Conservation (phyloP, 92 coral and sea anemone species). For the Porites cylindrica region DNA sequence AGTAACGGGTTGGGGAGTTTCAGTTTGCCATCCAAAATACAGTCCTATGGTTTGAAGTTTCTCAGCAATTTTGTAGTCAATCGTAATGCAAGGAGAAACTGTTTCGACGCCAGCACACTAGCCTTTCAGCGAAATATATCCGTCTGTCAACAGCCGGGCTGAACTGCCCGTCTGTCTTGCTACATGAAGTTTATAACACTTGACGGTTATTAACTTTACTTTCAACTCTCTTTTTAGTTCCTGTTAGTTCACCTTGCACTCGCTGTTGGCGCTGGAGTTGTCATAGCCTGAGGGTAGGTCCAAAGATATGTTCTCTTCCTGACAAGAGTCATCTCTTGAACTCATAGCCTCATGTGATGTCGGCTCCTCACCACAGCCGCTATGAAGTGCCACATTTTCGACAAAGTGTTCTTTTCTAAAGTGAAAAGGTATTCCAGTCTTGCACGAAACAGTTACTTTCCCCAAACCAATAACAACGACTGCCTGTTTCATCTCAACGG, state of each 20-base stretch:
- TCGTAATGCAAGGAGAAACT: too few species aligned
- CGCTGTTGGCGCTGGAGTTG: not conserved
- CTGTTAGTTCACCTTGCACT: conserved; percentile 21
- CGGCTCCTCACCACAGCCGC: not conserved
- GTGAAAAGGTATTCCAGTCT: conserved; percentile 20
- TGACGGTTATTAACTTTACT: not conserved
- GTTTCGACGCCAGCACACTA: too few species aligned
- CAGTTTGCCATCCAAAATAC: too few species aligned
- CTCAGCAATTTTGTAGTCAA: too few species aligned
- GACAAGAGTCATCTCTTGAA: not conserved
- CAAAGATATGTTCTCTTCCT: conserved; percentile 1
- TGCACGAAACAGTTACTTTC: conserved; percentile 12
- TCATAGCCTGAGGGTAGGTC: conserved; percentile 11
- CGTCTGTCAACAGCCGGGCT: too few species aligned
- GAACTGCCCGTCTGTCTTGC: not conserved
- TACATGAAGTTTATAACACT: not conserved
- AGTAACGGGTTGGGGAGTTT: too few species aligned
- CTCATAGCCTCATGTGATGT: not conserved
- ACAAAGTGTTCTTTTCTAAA: conserved; percentile 16
- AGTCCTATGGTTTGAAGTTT: too few species aligned
- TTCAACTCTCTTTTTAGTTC: too few species aligned
- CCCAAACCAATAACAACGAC: conserved; percentile 19
- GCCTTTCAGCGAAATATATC: too few species aligned
- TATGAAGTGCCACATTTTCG: conserved; percentile 17
- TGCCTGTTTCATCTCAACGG: conserved; percentile 4